Evolutionary conservation across 2,888 invertebrate genomes (phyloP), one percentile per base, ranked within the genome.

Genomic region (Sarcophaga variegata): DNA sequence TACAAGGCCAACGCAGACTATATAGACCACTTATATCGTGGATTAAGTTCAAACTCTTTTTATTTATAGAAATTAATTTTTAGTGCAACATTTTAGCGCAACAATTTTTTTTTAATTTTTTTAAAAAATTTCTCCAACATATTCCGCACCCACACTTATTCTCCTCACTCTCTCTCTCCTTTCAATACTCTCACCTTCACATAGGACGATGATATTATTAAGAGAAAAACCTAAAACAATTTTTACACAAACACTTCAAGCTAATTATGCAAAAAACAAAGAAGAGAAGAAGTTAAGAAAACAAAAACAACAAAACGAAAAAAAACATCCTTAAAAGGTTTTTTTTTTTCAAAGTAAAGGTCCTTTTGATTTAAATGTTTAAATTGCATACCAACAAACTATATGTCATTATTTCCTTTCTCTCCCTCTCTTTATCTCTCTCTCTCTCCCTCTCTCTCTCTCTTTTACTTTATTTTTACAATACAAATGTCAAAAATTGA

Each of bases 401-500:
- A 85, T 81, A 85, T 85, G 84, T 62, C 71, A 76, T 85, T 10
- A 81, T 81, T 77, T 81, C 49, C 54, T 75, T 74, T 8, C 72
- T 69, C 64, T 59, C 2, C 22, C 27, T 37, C 11, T 37, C 20
- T 2, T 27, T 77, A n/a, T n/a, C 22, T 1, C 72, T 69, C 64
- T 59, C 2, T n/a, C n/a, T 37, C 11, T 37, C 20, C 1, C 22
- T 77, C 20, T 20, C 47, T 6, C 49, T 3, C 72, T 22, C 11
- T 66, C 45, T 63, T 64, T 17, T 59, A 4, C 64, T 70, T 78
- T 37, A 80, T 80, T 80, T 85, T 85, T 81, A 81, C 66, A 64
- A 71, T 71, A 71, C 71, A 85, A 84, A 85, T 85, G 76, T 76
- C 80, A 85, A 85, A 83, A 81, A 85, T 77, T 85, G 66, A 81